These are phyloP conservation scores for Xyrauchen texanus DNA, from an alignment of 2,113 vertebrate species.

Conservation along the genomic window DNA sequence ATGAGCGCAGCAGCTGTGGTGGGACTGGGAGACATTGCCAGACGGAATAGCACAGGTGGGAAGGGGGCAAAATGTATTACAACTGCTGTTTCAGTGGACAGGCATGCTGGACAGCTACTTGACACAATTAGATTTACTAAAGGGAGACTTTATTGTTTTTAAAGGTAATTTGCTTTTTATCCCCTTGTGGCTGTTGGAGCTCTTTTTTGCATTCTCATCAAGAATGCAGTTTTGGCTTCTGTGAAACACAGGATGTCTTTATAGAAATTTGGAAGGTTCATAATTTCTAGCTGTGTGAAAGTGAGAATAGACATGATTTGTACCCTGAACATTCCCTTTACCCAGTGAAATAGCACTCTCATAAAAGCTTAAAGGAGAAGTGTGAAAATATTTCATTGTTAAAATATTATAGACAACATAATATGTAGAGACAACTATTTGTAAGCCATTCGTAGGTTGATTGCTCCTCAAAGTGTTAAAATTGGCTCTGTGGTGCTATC, in stretches of 20 bases:
- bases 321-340: neutral
- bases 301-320: neutral
- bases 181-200: slow-evolving; percentile 41
- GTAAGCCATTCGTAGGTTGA: too few species aligned
- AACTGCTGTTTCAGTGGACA: slow-evolving; percentile 1
- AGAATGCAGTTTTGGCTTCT: slow-evolving; percentile 42
- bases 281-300: neutral
- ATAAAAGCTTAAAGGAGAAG: neutral
- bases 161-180: slow-evolving; percentile 58
- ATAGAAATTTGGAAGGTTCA: slow-evolving; percentile 27
- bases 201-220: slow-evolving; percentile 39
- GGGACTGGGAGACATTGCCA: neutral
- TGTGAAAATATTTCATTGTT: too few species aligned
- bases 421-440: too few species aligned
- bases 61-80: neutral
- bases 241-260: slow-evolving; percentile 9
- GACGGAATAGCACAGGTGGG: slow-evolving; percentile 35
- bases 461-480: too few species aligned
- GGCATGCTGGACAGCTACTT: slow-evolving; percentile 17
- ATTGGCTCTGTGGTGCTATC: too few species aligned
- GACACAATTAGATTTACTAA: slow-evolving; percentile 39
- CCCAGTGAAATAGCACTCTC: neutral
- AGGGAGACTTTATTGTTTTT: slow-evolving; percentile 53
- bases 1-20: neutral
- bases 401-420: too few species aligned